phyloP scores from a whole-genome alignment of 2,113 vertebrate species.

The Eubucco bourcierii region DNA sequence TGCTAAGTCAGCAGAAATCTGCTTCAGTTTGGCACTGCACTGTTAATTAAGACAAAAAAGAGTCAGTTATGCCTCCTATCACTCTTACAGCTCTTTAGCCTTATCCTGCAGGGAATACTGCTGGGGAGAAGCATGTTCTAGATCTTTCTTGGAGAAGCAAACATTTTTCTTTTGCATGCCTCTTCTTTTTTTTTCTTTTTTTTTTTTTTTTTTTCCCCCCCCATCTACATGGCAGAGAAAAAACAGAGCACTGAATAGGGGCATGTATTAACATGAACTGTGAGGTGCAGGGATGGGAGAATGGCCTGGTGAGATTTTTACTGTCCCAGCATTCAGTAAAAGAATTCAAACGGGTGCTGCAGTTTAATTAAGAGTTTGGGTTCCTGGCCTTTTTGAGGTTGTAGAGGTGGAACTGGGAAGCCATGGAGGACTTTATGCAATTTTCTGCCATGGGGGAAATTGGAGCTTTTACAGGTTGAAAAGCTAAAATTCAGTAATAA shows the following conservation, averaged over 20 bases:
- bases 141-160: neutral
- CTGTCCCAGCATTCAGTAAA: conserved; percentile 20
- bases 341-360: neutral
- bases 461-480: neutral
- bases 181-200: neutral
- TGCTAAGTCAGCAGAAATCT: conserved; percentile 62
- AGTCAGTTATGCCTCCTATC: neutral
- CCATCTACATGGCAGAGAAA: neutral
- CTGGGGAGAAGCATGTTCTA: neutral
- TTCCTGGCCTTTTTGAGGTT: neutral
- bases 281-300: neutral
- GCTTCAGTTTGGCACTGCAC: conserved; percentile 8
- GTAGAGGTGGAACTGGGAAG: neutral
- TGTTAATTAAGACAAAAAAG: conserved; percentile 10
- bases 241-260: neutral
- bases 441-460: neutral
- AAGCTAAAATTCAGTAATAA: neutral
- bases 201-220: neutral
- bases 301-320: conserved; percentile 45
- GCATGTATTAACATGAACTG: conserved; percentile 24
- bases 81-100: neutral
- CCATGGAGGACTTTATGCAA: neutral
- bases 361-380: conserved; percentile 31
- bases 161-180: neutral
- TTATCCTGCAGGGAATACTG: neutral